Conservation (phyloP, 2,888 invertebrate species). For the Panopea generosa region DNA sequence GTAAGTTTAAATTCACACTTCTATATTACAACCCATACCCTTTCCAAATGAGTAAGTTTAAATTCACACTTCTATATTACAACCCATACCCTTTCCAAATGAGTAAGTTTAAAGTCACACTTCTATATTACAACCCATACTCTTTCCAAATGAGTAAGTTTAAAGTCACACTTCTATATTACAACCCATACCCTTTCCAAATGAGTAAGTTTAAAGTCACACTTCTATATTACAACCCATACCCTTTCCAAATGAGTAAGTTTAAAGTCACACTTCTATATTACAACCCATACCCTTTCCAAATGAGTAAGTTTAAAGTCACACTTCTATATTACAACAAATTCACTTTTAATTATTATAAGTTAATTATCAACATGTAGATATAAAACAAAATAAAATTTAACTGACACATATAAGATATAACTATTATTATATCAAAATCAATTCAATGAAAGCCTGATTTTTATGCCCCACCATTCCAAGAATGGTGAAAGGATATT, state of each 20-base stretch:
- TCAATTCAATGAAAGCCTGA: too few relatives aligned
- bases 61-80: slow-evolving; percentile 87
- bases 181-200: slow-evolving; percentile 92
- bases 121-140: slow-evolving; percentile 90
- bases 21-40: slow-evolving; percentile 91
- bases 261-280: slow-evolving; percentile 83
- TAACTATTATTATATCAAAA: too few relatives aligned
- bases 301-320: slow-evolving; percentile 87
- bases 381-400: too few relatives aligned
- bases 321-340: slow-evolving; percentile 88
- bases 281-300: slow-evolving; percentile 93
- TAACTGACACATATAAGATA: too few relatives aligned
- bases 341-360: slow-evolving; percentile 91
- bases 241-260: slow-evolving; percentile 90
- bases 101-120: slow-evolving; percentile 86
- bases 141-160: slow-evolving; percentile 89
- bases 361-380: too few relatives aligned
- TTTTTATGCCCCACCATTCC: too few relatives aligned
- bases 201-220: slow-evolving; percentile 87
- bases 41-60: slow-evolving; percentile 88
- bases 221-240: slow-evolving; percentile 89
- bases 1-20: slow-evolving; percentile 83
- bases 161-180: slow-evolving; percentile 86
- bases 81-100: slow-evolving; percentile 92
- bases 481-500: too few relatives aligned